Percentiles rank a stretch among this genome's conserved stretches.
Evolutionary conservation across 2,797 vertebrate genomes (phyloP).

Genomic region (Smutsia gigantea): DNA sequence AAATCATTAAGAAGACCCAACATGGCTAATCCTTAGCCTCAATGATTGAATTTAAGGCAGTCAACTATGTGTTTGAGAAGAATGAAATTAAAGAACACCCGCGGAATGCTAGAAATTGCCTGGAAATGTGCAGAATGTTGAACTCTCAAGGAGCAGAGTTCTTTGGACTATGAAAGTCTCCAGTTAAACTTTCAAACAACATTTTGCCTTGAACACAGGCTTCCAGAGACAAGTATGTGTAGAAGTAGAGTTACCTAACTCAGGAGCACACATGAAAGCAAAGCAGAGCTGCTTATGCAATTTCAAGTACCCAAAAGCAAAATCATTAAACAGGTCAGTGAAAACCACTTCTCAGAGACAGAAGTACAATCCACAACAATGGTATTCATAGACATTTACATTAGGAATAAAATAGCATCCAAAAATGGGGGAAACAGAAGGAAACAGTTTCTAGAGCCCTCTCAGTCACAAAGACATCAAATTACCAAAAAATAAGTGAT

Average conservation of each 20-base stretch:
- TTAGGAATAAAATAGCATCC: not conserved
- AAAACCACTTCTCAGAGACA: not conserved
- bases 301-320: not conserved
- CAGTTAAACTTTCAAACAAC: not conserved
- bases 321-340: not conserved
- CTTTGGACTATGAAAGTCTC: not conserved
- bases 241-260: not conserved
- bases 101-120: not conserved
- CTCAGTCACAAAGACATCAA: not conserved
- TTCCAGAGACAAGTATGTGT: not conserved
- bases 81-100: not conserved
- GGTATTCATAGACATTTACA: not conserved
- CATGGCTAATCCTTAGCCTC: not conserved
- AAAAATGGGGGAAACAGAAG: not conserved
- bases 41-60: not conserved
- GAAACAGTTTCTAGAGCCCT: not conserved
- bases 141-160: not conserved
- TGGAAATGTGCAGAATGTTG: not conserved
- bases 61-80: constrained; percentile 5
- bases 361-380: not conserved
- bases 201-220: not conserved
- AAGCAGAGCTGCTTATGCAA: not conserved
- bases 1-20: not conserved
- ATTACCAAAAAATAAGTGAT: not conserved
- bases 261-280: not conserved